Base-by-base conservation (phyloP, 1,140 invertebrate genomes). In the Venustaconcha ellipsiformis region DNA sequence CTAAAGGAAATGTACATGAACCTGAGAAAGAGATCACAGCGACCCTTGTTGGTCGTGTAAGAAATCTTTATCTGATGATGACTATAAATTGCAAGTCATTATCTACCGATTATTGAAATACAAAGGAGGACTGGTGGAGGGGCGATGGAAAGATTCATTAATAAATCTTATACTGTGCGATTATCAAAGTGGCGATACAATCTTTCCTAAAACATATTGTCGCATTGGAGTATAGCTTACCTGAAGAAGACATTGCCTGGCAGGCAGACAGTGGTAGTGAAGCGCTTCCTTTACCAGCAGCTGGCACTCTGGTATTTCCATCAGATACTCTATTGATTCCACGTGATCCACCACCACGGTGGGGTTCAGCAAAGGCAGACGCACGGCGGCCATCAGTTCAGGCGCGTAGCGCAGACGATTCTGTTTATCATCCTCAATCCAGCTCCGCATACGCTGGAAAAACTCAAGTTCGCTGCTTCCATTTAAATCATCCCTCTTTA, bases 191-290 rank as follows among this genome's bases (percentile, higher is more conserved):
- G 37, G 37, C 6, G 37, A 48, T 48, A 48, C 5, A 48, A 8
- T 48, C 37, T 48, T 6, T 48, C 5, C 6, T 48, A 48, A 5
- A 48, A 11, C 4, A 6, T 6, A 4, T 4, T 48, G 37, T 48
- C 11, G 37, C 37, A 48, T 48, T 48, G 0, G 37, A 48, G 8
- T 55, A 57, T 57, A 65, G 17, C 20, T 56, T 59, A 84, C 83
- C 80, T 84, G 83, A 12, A 84, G 58, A 18, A 84, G 70, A 56
- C 79, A 78, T 65, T 84, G 83, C 30, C 83, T 71, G n/a, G 80
- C 75, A 2, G 83, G 83, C 75, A 84, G 79, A 37, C 82, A 78
- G 59, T 84, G 83, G 63, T 84, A 84, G 66, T 84, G 83, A 5
- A 84, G 74, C 2, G 82, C 80, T 63, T 84, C 83, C 62, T 84